Percentiles rank a stretch among this genome's conserved stretches.
phyloP scores from a whole-genome alignment of 1,140 invertebrate species.

The Tyrophagus putrescentiae region DNA sequence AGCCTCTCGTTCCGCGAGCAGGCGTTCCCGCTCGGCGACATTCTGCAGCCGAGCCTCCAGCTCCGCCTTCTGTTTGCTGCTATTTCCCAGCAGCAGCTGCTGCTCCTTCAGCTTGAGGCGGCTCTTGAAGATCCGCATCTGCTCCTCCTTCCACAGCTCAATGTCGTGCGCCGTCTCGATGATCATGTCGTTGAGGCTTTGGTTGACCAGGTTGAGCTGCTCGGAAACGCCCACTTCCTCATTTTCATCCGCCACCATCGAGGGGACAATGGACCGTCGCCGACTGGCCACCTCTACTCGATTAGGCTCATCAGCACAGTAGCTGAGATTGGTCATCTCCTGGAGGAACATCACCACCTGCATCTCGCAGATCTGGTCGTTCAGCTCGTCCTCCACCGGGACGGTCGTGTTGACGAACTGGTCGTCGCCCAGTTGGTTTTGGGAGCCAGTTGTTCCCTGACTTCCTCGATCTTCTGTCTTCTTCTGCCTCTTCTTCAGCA shows the following conservation, averaged over 20 bases:
- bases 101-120: conserved; percentile 18
- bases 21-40: conserved; percentile 6
- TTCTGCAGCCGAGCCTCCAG: conserved; percentile 13
- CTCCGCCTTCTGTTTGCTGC: background rate
- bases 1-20: background rate
- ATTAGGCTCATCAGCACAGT: no score
- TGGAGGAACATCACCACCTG: conserved; percentile 19
- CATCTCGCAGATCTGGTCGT: conserved; percentile 14
- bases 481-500: conserved; percentile 30
- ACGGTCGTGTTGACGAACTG: conserved; percentile 3
- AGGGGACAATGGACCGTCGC: no score
- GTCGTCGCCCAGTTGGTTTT: background rate
- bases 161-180: conserved; percentile 37
- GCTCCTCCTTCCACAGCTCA: conserved; percentile 39
- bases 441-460: conserved; percentile 25
- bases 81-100: background rate
- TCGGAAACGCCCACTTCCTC: background rate
- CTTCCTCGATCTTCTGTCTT: no score
- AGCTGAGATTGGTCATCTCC: conserved; percentile 3
- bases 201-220: background rate
- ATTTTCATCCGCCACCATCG: background rate
- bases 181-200: conserved; percentile 18
- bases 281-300: no score
- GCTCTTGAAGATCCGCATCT: conserved; percentile 23
- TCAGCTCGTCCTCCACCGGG: background rate